Conservation (phyloP, 2,797 vertebrate genomes). For the Alosa sapidissima region DNA sequence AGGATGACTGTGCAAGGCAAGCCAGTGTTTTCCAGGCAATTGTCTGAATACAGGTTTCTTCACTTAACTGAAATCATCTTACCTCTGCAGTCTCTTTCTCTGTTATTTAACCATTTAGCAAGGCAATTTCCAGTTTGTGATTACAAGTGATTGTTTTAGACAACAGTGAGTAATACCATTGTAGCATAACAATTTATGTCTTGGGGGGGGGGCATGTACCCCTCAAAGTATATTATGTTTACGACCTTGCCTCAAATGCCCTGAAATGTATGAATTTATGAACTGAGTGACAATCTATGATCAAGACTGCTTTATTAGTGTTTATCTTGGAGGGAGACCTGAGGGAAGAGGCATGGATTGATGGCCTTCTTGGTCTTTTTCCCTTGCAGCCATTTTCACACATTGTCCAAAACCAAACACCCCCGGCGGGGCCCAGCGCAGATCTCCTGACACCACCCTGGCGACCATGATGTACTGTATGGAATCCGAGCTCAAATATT, state of each 20-base stretch:
- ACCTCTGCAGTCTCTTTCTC: too few species aligned
- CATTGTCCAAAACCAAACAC: constrained; percentile 20
- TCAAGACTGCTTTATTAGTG: neutral
- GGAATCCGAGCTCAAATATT: constrained; percentile 33
- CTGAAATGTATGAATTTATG: neutral
- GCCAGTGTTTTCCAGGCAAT: too few species aligned
- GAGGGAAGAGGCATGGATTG: neutral
- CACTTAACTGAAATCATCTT: too few species aligned
- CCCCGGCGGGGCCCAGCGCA: neutral
- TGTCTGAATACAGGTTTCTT: too few species aligned
- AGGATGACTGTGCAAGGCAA: too few species aligned
- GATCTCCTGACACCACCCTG: neutral
- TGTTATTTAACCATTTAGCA: too few species aligned
- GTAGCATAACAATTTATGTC: too few species aligned
- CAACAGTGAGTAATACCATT: too few species aligned
- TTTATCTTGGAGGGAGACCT: neutral
- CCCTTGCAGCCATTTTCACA: neutral
- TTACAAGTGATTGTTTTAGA: too few species aligned
- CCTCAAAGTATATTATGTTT: too few species aligned
- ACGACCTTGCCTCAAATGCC: neutral
- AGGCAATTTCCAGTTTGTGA: too few species aligned
- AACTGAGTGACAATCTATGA: neutral
- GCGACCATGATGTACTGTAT: constrained; percentile 31
- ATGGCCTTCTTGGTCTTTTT: neutral
- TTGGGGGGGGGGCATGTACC: too few species aligned